Conservation (phyloP, 2,888 invertebrate genomes). For the Drosophila robusta region DNA sequence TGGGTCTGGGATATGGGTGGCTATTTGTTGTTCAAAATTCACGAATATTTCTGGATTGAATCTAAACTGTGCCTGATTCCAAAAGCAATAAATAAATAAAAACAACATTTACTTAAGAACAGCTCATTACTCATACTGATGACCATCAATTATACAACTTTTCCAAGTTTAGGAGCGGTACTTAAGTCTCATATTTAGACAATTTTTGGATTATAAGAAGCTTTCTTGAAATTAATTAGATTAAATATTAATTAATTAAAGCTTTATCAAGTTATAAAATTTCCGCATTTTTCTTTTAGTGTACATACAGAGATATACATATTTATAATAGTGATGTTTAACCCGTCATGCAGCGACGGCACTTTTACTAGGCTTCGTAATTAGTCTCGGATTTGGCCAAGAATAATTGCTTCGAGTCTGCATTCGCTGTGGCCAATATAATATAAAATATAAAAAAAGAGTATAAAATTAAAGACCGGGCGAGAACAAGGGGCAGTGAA, state of each 20-base stretch:
- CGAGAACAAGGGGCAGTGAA: neutral
- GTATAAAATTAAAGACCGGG: neutral
- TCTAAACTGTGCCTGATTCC: neutral
- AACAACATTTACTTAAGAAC: too few relatives aligned
- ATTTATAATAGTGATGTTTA: neutral
- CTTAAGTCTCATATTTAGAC: too few relatives aligned
- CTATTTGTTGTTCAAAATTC: neutral
- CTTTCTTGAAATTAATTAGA: too few relatives aligned
- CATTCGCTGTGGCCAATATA: too few relatives aligned
- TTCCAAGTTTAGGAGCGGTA: too few relatives aligned
- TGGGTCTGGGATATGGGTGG: neutral
- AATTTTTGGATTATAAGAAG: too few relatives aligned
- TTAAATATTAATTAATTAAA: too few relatives aligned
- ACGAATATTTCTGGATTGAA: neutral
- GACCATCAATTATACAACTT: neutral
- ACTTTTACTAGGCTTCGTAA: conserved; percentile 10
- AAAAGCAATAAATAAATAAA: too few relatives aligned
- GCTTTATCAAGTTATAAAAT: too few relatives aligned
- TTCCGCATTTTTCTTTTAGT: too few relatives aligned
- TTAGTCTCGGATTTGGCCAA: conserved; percentile 1
- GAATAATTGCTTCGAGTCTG: conserved; percentile 4
- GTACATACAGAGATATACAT: neutral
- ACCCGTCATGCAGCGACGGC: neutral
- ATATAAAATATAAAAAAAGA: too few relatives aligned
- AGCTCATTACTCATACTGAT: neutral